Base-by-base conservation (phyloP, 2,113 vertebrate genomes). In the Onychostruthus taczanowskii region DNA sequence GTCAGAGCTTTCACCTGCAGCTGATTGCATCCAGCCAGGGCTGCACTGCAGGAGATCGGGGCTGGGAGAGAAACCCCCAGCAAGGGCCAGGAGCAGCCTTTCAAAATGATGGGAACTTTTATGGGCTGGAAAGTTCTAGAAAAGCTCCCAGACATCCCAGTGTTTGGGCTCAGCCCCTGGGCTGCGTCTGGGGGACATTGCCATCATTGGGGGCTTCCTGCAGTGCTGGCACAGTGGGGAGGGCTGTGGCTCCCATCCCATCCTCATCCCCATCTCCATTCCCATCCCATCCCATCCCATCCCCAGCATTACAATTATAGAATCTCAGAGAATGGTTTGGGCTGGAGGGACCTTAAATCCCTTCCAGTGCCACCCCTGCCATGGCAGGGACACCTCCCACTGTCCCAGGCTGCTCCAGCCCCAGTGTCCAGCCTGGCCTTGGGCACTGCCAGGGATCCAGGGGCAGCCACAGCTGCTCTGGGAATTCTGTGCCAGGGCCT, bases 31-130 rank as follows among this genome's bases (percentile, higher is more conserved):
- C 56, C 74, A 69, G 50, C 21, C 31, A 11, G 73, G 43, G 30
- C 81, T 0, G 2, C 2, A 0, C 44, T 0, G 0, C 79, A 18
- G 53, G 50, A 69, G 43, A 37, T 23, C 4, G 20, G 63, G 64
- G 28, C 47, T 41, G 37, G 13, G 44, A 64, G 55, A 52, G 35
- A 37, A 92, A 86, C n/a, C 4, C 5, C 33, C 0, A 0, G 37
- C 70, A 84, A 56, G 43, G 33, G 27, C 35, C 46, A 46, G 33
- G 47, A 0, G 0, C 66, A 44, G 26, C 19, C 0, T 2, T 10
- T 16, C n/a, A 31, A 64, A 74, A 22, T 12, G 11, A 9, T 31
- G 13, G 55, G 11, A 74, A 59, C 5, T 15, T 21, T 4, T 16
- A n/a, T 1, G 8, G 21, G 23, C 27, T 80, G 37, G 28, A 64